phyloP scores from a whole-genome alignment of 2,888 invertebrate species.

The Nowickia ferox region DNA sequence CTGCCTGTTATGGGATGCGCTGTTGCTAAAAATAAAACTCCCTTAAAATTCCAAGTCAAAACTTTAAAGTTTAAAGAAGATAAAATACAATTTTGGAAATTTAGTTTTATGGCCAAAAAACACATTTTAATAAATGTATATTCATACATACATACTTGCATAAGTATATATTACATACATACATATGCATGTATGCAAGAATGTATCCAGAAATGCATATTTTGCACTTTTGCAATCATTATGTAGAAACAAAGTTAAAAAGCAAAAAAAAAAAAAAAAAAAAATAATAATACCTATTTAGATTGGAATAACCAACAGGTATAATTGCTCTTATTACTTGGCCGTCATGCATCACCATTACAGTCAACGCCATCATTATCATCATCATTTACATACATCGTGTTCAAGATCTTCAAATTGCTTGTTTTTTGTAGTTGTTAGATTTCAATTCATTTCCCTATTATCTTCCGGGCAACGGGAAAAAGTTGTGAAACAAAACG shows the following conservation, averaged over 20 bases:
- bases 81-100: slow-evolving; percentile 52
- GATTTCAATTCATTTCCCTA: slow-evolving; percentile 15
- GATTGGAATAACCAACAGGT: slow-evolving; percentile 45
- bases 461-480: slow-evolving; percentile 15
- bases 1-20: background rate
- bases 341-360: slow-evolving; percentile 3
- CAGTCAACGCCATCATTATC: background rate
- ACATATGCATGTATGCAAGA: slow-evolving; percentile 29
- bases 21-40: slow-evolving; percentile 38
- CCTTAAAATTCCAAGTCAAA: slow-evolving; percentile 13
- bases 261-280: no score
- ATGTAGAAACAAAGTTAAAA: slow-evolving; percentile 4
- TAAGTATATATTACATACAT: no score
- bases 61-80: background rate
- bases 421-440: slow-evolving; percentile 7
- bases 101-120: slow-evolving; percentile 29
- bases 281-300: no score
- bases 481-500: slow-evolving; percentile 29
- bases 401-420: slow-evolving; percentile 13
- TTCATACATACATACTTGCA: no score
- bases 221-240: slow-evolving; percentile 2
- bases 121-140: slow-evolving; percentile 4
- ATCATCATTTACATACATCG: background rate
- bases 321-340: slow-evolving; percentile 37
- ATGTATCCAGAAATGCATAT: background rate